Evolutionary conservation across 2,113 vertebrate genomes (phyloP).

Genomic region (Poeciliopsis prolifica): DNA sequence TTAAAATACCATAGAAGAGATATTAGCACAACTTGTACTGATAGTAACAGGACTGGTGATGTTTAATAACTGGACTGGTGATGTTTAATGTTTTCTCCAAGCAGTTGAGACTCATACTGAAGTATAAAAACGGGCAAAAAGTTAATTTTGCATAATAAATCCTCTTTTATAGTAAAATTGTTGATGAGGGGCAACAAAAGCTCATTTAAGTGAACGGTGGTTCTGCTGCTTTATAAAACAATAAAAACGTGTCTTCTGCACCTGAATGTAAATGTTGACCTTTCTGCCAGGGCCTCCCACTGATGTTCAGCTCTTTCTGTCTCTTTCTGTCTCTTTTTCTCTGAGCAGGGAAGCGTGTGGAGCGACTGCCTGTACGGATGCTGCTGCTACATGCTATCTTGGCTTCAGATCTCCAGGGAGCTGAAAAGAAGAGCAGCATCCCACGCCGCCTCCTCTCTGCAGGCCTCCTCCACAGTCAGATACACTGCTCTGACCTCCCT

Average conservation of each 20-base stretch:
- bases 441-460: constrained; percentile 54
- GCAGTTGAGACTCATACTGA: too few species aligned
- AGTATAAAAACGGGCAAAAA: too few species aligned
- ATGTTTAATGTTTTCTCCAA: too few species aligned
- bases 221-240: constrained; percentile 1
- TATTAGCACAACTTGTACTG: too few species aligned
- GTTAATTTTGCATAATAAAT: too few species aligned
- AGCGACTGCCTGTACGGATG: constrained; percentile 79
- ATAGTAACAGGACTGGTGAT: too few species aligned
- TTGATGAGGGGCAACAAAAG: too few species aligned
- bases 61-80: too few species aligned
- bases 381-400: constrained; percentile 78
- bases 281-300: constrained; percentile 55
- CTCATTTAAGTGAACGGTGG: neutral
- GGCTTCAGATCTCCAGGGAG: constrained; percentile 79
- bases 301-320: constrained; percentile 12
- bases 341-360: constrained; percentile 70
- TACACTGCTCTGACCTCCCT: constrained; percentile 56
- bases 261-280: constrained; percentile 54
- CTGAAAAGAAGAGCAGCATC: constrained; percentile 75
- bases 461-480: constrained; percentile 53
- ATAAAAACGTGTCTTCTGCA: constrained; percentile 4
- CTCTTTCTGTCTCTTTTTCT: neutral
- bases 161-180: too few species aligned
- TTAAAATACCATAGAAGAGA: too few species aligned